Percentiles rank a stretch among this genome's conserved stretches.
phyloP scores from a whole-genome alignment of 2,888 invertebrate genomes.

The Lampropteryx suffumata region DNA sequence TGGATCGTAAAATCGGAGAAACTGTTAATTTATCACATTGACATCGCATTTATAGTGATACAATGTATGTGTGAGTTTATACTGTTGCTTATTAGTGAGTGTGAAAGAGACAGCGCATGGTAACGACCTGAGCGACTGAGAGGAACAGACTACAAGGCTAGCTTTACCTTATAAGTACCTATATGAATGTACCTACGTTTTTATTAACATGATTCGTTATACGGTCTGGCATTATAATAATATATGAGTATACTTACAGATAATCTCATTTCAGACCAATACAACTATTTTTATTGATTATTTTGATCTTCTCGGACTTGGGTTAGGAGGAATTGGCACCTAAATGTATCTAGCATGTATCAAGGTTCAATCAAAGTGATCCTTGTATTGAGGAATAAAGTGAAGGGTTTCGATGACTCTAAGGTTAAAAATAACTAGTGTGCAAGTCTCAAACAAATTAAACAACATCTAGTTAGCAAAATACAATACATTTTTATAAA shows the following conservation, averaged over 20 bases:
- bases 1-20: constrained; percentile 80
- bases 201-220: constrained; percentile 79
- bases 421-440: too few relatives aligned
- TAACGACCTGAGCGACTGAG: constrained; percentile 60
- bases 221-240: constrained; percentile 75
- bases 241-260: constrained; percentile 68
- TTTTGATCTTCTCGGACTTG: too few relatives aligned
- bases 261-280: constrained; percentile 62
- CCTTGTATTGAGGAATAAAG: too few relatives aligned
- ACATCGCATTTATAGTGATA: constrained; percentile 54
- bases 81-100: constrained; percentile 76
- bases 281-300: too few relatives aligned
- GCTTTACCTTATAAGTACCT: constrained; percentile 76
- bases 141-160: constrained; percentile 71
- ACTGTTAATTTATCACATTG: constrained; percentile 80
- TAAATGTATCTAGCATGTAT: too few relatives aligned
- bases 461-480: too few relatives aligned
- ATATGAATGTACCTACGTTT: constrained; percentile 78
- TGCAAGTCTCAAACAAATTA: too few relatives aligned
- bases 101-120: constrained; percentile 62
- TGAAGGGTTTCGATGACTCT: too few relatives aligned
- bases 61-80: constrained; percentile 47
- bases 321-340: too few relatives aligned
- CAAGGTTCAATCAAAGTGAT: too few relatives aligned
- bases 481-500: too few relatives aligned